Evolutionary conservation across 2,888 invertebrate species (phyloP).

Genomic region (Gasteruption jaculator): DNA sequence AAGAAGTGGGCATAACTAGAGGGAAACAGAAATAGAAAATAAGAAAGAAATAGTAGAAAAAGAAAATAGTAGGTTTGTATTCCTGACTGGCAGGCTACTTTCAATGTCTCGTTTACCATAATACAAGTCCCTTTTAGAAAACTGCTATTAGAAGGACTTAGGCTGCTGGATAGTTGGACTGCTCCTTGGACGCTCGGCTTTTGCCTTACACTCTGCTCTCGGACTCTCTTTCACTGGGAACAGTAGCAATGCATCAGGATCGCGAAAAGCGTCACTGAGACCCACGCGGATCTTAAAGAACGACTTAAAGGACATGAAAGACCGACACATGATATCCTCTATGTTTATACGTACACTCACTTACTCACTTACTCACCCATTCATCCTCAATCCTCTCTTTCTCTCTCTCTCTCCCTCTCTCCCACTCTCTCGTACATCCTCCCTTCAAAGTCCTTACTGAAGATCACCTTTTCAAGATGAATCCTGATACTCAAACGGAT

Average conservation of each 20-base stretch:
- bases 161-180: too few species aligned
- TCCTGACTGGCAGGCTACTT: constrained; percentile 35
- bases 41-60: constrained; percentile 3
- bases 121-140: constrained; percentile 31
- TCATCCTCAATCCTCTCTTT: too few species aligned
- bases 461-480: too few species aligned
- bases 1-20: not conserved
- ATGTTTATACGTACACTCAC: constrained; percentile 12
- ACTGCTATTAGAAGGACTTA: too few species aligned
- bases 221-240: not conserved
- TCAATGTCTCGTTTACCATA: constrained; percentile 40
- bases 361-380: constrained; percentile 15
- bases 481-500: too few species aligned
- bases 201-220: constrained; percentile 17
- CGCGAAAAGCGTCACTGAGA: too few species aligned
- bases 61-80: constrained; percentile 11
- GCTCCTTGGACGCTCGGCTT: too few species aligned
- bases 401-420: constrained; percentile 2
- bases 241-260: too few species aligned
- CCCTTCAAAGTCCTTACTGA: too few species aligned
- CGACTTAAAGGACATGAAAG: too few species aligned
- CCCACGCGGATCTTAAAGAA: too few species aligned
- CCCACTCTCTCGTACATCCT: not conserved
- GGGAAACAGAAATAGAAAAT: not conserved
- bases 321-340: too few species aligned